These are phyloP conservation scores for Montipora efflorescens DNA, from an alignment of 64 coral and sea anemone genomes.

Conservation along the genomic window DNA sequence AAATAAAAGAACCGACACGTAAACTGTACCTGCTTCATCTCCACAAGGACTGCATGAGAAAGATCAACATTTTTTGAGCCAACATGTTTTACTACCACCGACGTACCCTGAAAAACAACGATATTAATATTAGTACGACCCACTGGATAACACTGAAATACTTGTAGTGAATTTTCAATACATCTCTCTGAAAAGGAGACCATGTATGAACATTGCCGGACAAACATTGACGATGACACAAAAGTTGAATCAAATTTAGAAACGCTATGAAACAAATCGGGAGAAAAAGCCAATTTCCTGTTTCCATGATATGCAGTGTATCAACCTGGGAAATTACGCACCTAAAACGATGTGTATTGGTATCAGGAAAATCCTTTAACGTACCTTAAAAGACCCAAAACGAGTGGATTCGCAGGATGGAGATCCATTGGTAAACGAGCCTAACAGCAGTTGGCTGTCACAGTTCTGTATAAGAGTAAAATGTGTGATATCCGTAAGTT, in stretches of 20 bases:
- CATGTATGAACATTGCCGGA: no score
- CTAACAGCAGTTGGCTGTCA: not conserved
- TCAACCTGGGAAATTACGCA: no score
- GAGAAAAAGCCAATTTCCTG: no score
- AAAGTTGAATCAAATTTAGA: no score
- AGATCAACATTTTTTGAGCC: slow-evolving; percentile 44
- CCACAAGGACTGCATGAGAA: slow-evolving; percentile 52
- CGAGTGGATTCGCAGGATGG: not conserved
- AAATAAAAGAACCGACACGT: no score
- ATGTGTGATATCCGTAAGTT: not conserved
- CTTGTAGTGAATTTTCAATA: no score
- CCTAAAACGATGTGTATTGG: no score
- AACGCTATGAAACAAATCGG: no score
- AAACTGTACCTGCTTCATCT: slow-evolving; percentile 75
- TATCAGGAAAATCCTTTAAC: not conserved
- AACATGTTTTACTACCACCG: slow-evolving; percentile 64
- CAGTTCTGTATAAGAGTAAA: not conserved
- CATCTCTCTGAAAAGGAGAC: no score
- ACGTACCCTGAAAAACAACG: slow-evolving; percentile 26
- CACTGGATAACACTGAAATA: no score
- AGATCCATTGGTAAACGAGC: not conserved
- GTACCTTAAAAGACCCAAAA: slow-evolving; percentile 40
- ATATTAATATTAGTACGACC: not conserved
- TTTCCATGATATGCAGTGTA: not conserved
- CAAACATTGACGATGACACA: no score